phyloP scores from a whole-genome alignment of 2,113 vertebrate genomes.

The Cochlearius cochlearius region DNA sequence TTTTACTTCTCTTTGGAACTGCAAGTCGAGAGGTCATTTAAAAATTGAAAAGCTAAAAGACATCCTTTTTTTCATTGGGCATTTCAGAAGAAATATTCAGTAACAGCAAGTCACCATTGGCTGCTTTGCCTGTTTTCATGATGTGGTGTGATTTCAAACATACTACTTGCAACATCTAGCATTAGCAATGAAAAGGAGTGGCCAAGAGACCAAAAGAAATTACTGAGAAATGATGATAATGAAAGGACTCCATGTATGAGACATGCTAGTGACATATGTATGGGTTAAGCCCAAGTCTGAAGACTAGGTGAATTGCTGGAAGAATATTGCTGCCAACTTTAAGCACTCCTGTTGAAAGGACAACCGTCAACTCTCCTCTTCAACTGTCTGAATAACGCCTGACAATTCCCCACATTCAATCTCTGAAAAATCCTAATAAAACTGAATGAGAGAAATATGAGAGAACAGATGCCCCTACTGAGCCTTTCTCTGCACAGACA shows the following conservation, averaged over 20 bases:
- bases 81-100: not conserved
- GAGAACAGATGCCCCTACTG: not conserved
- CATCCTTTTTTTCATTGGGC: not conserved
- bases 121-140: not conserved
- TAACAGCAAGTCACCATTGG: not conserved
- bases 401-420: not conserved
- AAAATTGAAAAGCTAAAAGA: not conserved
- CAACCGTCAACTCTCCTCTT: not conserved
- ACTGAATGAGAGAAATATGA: not conserved
- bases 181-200: not conserved
- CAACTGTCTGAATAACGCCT: not conserved
- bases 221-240: not conserved
- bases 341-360: not conserved
- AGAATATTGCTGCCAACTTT: not conserved
- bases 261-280: not conserved
- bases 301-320: not conserved
- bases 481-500: not conserved
- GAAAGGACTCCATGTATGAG: not conserved
- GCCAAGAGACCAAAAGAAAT: not conserved
- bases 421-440: not conserved
- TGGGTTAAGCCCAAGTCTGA: not conserved
- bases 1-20: not conserved
- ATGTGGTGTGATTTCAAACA: not conserved
- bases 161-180: not conserved
- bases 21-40: not conserved